Percentiles rank a stretch among this genome's conserved stretches.
phyloP scores from a whole-genome alignment of 2,888 invertebrate species.

The Lysandra coridon region DNA sequence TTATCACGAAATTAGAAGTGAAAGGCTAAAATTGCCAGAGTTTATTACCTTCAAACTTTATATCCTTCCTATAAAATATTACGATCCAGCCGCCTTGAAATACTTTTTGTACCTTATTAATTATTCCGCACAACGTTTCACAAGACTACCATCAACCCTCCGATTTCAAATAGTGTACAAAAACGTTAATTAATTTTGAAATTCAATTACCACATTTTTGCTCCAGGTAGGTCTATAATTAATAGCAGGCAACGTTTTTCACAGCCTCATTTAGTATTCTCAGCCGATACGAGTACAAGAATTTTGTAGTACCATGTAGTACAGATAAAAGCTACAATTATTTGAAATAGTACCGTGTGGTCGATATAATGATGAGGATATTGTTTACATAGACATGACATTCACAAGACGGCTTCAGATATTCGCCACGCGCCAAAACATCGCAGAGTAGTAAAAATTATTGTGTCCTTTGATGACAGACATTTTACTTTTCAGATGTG shows the following conservation, averaged over 20 bases:
- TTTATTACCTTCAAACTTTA: constrained; percentile 30
- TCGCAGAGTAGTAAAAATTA: too few relatives aligned
- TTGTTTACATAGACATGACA: too few relatives aligned
- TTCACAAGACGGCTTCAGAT: too few relatives aligned
- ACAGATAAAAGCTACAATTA: too few relatives aligned
- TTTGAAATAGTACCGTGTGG: too few relatives aligned
- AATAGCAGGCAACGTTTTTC: background rate
- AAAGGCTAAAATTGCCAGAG: constrained; percentile 28
- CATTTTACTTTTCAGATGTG: constrained; percentile 82
- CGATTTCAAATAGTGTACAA: constrained; percentile 20
- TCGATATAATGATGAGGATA: too few relatives aligned
- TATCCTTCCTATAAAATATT: constrained; percentile 28
- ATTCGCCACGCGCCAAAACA: too few relatives aligned
- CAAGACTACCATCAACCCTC: background rate
- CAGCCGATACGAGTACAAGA: background rate
- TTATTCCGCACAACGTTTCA: constrained; percentile 18
- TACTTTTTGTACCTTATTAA: constrained; percentile 28
- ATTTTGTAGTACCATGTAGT: too few relatives aligned
- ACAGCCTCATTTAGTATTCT: background rate
- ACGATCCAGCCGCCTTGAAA: constrained; percentile 24
- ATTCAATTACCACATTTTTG: background rate
- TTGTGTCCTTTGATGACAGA: background rate
- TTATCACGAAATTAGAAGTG: constrained; percentile 30
- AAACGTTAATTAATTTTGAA: background rate
- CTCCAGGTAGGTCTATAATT: background rate